Base-by-base conservation (phyloP, 1,140 invertebrate genomes). In the Halesus radiatus region DNA sequence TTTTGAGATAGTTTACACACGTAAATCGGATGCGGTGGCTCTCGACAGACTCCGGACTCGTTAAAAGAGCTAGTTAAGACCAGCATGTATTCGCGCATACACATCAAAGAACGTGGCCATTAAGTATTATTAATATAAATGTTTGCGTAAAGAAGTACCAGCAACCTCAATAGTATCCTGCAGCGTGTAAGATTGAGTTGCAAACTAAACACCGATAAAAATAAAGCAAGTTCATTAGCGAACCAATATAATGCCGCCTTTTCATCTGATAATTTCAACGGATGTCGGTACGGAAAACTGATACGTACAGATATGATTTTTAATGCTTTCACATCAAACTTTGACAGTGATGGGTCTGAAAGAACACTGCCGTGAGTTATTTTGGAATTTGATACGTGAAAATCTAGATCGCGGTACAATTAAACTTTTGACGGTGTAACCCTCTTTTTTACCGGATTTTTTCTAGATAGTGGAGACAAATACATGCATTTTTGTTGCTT, bases 261-360 rank as follows among this genome's bases (percentile, higher is more conserved):
- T 70, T 70, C 32, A 70, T 70, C 32, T 70, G 1, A 7, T 16
- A 26, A 45, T 37, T 50, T 50, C 37, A 50, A 7, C 66, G 66
- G 66, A 70, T 70, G 66, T 45, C 45, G 66, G 45, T 50, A 20
- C 37, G 18, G 66, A 70, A 70, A 70, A 70, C n/a, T 20, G 37
- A 70, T 70, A 70, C 10, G n/a, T 23, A 50, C 15, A 37, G 37
- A 50, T 45, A 70, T 70, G 7, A 70, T 50, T 70, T 50, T 70
- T 50, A 70, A 45, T 70, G 66, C 66, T 45, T 68, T 50, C 23
- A 20, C 66, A 70, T 70, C 66, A 70, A 45, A 70, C 18, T 50
- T 70, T 70, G 66, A 70, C 66, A 70, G 66, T 45, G 66, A 50
- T 20, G 66, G 8, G 37, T 70, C 23, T 50, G 45, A 70, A 70